Evolutionary conservation across 2,113 vertebrate species (phyloP), one percentile per base, ranked within the genome.

Genomic region (Lipophrys pholis): DNA sequence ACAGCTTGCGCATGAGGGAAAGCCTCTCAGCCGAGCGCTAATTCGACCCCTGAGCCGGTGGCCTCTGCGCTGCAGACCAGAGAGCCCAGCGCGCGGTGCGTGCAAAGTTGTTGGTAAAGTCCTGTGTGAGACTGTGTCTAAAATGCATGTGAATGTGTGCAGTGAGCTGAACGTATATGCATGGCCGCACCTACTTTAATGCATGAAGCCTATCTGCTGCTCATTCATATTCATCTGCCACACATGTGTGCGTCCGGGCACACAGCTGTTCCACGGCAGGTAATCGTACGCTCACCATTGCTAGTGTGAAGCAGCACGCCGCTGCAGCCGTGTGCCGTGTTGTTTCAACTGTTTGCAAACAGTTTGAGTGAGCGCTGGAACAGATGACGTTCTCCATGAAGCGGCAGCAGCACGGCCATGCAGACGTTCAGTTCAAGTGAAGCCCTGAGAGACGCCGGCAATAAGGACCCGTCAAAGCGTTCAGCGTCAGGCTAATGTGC

Each of bases 201-300:
- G 83, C 79, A 81, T 68, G 52, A 61, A 46, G 73, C 70, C 78
- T 55, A 62, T 62, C 69, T 69, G 66, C 66, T 42, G 78, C 86
- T 88, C 84, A 89, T 87, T 91, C 61, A 84, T 88, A 86, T 89
- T 85, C 67, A 87, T 83, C 77, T 54, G 43, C 71, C 6, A 46
- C 77, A 67, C 81, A 60, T 48, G 43, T 12, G 53, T 66, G 76
- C 73, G 49, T n/a, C 49, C 57, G 15, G 55, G 70, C 73, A 38
- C 64, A 63, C 88, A 87, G 68, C 84, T 82, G 73, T 65, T 80
- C 36, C 10, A 0, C 12, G 36, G 69, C 61, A 35, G 76, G 80
- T 69, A 64, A 63, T 69, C 63, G 49, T 6, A 55, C 21, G 16
- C 40, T 53, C 7, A 7, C 6, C 3, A 8, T 11, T 51, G 65